Base-by-base conservation (phyloP, 2,113 vertebrate species). In the Sakesphorus luctuosus region DNA sequence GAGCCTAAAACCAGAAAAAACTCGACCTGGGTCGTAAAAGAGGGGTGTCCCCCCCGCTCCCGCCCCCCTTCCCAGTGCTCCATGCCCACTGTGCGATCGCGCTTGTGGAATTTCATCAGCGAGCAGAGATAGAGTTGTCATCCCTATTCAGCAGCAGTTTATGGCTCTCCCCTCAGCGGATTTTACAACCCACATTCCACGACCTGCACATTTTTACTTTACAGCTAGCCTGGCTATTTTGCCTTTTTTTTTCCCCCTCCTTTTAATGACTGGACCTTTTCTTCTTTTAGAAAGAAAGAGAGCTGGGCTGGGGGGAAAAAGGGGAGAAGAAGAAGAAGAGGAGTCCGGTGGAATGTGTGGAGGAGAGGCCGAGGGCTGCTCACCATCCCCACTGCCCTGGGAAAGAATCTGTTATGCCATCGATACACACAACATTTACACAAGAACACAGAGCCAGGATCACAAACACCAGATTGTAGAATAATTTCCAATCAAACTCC, bases 181-280 rank as follows among this genome's bases (percentile, higher is more conserved):
- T 93, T 97, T 97, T 97, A 97, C 96, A 97, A 50, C 96, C 92
- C 95, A n/a, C 96, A 97, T 97, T 96, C 96, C 97, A 96, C 84
- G 85, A 92, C 76, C 84, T 92, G 96, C 95, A 92, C 94, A 63
- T 40, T 95, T 94, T 66, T 92, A 46, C 93, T 97, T 97, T 90
- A 95, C 94, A 97, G 95, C 92, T 33, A 24, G 82, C 79, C 28
- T 72, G 88, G 47, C 91, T 83, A 35, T 66, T 90, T 89, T 23
- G 44, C 61, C 21, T 47, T 46, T 36, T 65, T 18, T 69, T 59
- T n/a, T n/a, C n/a, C n/a, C n/a, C n/a, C 19, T 55, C 6, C 69
- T 68, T 93, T 84, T 74, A 72, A 87, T 83, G 58, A 87, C 88
- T 77, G 62, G 58, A 53, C 10, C 62, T 79, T 85, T 91, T 94